Conservation (phyloP, 2,797 vertebrate genomes). For the Lacerta agilis region DNA sequence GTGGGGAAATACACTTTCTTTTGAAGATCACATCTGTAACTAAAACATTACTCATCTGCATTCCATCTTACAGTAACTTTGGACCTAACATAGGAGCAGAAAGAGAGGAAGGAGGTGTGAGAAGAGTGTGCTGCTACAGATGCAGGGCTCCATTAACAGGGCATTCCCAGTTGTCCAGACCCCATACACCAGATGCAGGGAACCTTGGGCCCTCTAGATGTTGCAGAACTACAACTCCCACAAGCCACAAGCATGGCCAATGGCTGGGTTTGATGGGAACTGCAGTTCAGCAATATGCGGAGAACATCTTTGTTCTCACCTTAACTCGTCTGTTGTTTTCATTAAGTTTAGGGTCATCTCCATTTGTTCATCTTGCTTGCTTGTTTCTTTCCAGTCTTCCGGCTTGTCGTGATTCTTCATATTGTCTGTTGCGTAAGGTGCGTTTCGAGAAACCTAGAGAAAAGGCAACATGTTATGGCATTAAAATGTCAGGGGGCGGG, state of each 20-base stretch:
- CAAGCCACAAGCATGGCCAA: too few species aligned
- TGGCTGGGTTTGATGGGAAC: too few species aligned
- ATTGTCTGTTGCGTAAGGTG: slow-evolving; percentile 47
- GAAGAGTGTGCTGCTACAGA: background rate
- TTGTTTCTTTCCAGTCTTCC: slow-evolving; percentile 32
- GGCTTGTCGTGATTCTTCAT: slow-evolving; percentile 13
- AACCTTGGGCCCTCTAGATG: too few species aligned
- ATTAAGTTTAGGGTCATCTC: slow-evolving; percentile 29
- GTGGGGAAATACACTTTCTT: background rate
- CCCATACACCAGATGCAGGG: background rate
- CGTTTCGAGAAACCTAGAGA: slow-evolving; percentile 63
- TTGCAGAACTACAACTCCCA: too few species aligned
- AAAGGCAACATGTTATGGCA: background rate
- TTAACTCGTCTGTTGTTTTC: slow-evolving; percentile 62
- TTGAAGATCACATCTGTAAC: background rate
- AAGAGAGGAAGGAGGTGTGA: background rate
- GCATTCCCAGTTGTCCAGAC: accelerated
- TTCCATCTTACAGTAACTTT: background rate
- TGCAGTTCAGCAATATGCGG: too few species aligned
- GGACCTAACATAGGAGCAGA: background rate
- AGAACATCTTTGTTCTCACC: slow-evolving; percentile 62
- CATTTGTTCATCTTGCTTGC: slow-evolving; percentile 26
- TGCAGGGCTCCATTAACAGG: background rate
- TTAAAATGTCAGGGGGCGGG: background rate
- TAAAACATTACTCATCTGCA: background rate